phyloP scores from a whole-genome alignment of 1,140 invertebrate species.

The Drosophila busckii region DNA sequence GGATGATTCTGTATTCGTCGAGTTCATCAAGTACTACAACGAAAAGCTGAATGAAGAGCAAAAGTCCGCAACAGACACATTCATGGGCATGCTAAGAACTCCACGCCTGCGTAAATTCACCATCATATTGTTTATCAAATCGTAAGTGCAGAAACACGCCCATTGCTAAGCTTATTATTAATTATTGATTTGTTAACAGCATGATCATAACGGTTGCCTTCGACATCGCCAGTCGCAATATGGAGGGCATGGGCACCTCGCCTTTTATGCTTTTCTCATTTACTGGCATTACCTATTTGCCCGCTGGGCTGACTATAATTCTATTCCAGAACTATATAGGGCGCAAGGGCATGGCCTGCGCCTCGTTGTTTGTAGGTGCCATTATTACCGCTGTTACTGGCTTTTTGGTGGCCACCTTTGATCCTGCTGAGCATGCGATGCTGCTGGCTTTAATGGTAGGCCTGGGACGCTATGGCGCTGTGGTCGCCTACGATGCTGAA shows the following conservation, averaged over 20 bases:
- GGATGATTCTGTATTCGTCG: constrained; percentile 73
- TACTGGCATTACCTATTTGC: constrained; percentile 80
- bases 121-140: constrained; percentile 81
- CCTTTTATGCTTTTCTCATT: constrained; percentile 81
- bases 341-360: constrained; percentile 81
- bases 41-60: constrained; percentile 45
- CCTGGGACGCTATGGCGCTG: constrained; percentile 82
- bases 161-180: too few relatives aligned
- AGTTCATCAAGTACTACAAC: constrained; percentile 73
- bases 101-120: constrained; percentile 81
- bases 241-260: constrained; percentile 81
- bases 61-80: constrained; percentile 42
- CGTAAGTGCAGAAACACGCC: constrained; percentile 75
- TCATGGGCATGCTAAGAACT: constrained; percentile 80
- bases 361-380: constrained; percentile 80
- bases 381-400: constrained; percentile 79
- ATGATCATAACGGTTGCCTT: constrained; percentile 83
- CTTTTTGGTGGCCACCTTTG: constrained; percentile 62
- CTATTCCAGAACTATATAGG: constrained; percentile 81
- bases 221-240: constrained; percentile 82
- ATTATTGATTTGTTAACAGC: constrained; percentile 49
- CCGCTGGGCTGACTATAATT: constrained; percentile 81
- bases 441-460: constrained; percentile 76
- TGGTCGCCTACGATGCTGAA: constrained; percentile 83
- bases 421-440: constrained; percentile 39